Evolutionary conservation across 2,797 vertebrate genomes (phyloP).

Genomic region (Huso huso): DNA sequence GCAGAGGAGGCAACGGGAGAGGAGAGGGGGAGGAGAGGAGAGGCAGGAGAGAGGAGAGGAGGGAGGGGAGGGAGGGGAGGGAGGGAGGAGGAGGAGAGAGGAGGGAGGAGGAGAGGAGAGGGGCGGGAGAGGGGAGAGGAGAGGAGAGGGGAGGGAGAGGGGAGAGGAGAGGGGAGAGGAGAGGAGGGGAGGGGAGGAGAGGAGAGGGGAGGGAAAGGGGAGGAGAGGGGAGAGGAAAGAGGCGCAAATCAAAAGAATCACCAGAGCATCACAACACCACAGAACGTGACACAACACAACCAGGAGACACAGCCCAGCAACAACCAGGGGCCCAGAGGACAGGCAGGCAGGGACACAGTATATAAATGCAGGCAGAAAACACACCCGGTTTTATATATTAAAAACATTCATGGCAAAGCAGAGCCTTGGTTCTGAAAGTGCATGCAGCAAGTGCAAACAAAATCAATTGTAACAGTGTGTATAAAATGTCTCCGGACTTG

Average conservation of each 20-base stretch:
- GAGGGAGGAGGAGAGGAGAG: conserved; percentile 25
- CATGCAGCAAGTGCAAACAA: conserved; percentile 7
- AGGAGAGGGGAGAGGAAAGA: not conserved
- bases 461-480: not conserved
- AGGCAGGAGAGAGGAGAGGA: too few relatives aligned
- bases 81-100: not conserved
- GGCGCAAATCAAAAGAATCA: not conserved
- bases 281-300: conserved; percentile 4
- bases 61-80: too few relatives aligned
- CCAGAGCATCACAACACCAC: too few relatives aligned
- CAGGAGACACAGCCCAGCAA: not conserved
- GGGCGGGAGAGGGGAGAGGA: not conserved
- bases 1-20: not conserved
- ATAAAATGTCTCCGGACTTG: too few relatives aligned
- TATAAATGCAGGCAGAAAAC: not conserved
- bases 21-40: not conserved
- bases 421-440: not conserved
- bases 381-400: not conserved
- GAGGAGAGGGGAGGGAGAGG: too few relatives aligned
- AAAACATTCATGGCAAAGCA: too few relatives aligned
- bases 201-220: not conserved
- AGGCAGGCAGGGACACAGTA: conserved; percentile 9
- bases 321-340: too few relatives aligned
- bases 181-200: conserved; percentile 23
- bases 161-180: too few relatives aligned